These are phyloP conservation scores for Phrynocephalus guinanensis DNA, from an alignment of 2,797 vertebrate genomes.

Conservation along the genomic window DNA sequence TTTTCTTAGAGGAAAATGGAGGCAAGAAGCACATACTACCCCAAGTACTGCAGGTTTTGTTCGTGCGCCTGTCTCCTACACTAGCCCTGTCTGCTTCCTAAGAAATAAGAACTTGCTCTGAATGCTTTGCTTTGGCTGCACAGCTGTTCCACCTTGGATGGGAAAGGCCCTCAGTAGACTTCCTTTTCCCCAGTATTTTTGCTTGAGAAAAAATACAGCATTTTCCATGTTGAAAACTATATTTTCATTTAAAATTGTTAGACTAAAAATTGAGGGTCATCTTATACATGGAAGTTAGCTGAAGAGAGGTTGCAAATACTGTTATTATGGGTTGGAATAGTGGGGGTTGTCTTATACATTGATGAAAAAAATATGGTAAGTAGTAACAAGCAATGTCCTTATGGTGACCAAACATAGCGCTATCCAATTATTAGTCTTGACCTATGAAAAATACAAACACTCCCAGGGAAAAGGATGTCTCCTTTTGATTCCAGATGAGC, in stretches of 20 bases:
- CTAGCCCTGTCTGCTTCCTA: background rate
- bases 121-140: background rate
- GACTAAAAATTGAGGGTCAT: too few relatives aligned
- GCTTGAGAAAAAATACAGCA: background rate
- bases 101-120: background rate
- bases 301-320: too few relatives aligned
- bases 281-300: too few relatives aligned
- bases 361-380: too few relatives aligned
- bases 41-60: background rate
- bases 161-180: background rate
- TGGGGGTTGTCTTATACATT: too few relatives aligned
- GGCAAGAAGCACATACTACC: background rate
- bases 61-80: background rate
- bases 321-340: too few relatives aligned
- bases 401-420: too few relatives aligned
- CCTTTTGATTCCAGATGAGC: background rate
- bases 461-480: background rate
- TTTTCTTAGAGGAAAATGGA: background rate
- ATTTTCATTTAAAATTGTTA: too few relatives aligned
- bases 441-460: background rate
- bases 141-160: background rate
- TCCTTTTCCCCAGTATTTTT: background rate
- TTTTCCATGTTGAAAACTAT: too few relatives aligned
- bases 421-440: background rate
- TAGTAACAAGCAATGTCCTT: too few relatives aligned